Conservation (phyloP, 2,888 invertebrate species). For the Epinotia demarniana region DNA sequence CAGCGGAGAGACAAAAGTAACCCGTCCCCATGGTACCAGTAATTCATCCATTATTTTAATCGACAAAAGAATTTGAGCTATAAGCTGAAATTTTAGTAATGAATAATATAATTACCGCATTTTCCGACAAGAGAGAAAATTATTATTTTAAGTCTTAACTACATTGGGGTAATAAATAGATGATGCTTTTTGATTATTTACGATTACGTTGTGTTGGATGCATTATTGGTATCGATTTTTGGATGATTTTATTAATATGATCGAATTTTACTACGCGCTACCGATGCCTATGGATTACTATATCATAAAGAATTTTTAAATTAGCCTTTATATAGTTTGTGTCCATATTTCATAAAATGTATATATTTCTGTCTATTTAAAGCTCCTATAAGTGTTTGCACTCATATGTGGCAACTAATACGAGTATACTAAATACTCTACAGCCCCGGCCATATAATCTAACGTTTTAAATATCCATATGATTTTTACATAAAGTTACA, state of each 20-base stretch:
- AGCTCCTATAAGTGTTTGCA: too few relatives aligned
- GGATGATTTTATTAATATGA: constrained; percentile 16
- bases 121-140: not conserved
- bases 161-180: not conserved
- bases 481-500: too few relatives aligned
- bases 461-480: too few relatives aligned
- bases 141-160: not conserved
- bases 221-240: not conserved
- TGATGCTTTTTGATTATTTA: not conserved
- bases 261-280: constrained; percentile 12
- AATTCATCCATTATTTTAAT: constrained; percentile 29
- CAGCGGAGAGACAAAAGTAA: constrained; percentile 37
- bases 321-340: not conserved
- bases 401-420: too few relatives aligned
- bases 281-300: constrained; percentile 14
- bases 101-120: not conserved
- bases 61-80: constrained; percentile 9
- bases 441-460: too few relatives aligned
- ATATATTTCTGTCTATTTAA: too few relatives aligned
- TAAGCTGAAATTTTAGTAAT: not conserved
- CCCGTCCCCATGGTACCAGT: constrained; percentile 22
- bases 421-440: too few relatives aligned
- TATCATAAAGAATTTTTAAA: not conserved
- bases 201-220: not conserved
- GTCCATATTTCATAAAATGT: not conserved